Evolutionary conservation across 2,797 vertebrate species (phyloP).

Genomic region (Hyperoplus immaculatus): DNA sequence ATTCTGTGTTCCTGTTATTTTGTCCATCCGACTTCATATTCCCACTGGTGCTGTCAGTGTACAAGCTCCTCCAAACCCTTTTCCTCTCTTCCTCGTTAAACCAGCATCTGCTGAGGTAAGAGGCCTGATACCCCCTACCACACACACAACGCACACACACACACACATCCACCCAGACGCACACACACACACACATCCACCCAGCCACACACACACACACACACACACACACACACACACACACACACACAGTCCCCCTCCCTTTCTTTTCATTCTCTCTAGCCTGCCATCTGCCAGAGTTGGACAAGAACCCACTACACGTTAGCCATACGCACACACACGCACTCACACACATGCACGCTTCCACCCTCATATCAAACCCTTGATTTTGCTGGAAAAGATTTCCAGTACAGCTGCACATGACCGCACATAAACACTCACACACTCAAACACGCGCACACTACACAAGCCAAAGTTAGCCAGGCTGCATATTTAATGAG

Average conservation of each 20-base stretch:
- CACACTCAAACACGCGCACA: constrained; percentile 25
- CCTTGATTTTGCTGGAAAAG: constrained; percentile 41
- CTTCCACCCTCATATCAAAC: constrained; percentile 36
- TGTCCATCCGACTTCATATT: constrained; percentile 43
- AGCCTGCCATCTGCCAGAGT: constrained; percentile 73
- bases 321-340: constrained; percentile 25
- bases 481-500: constrained; percentile 80
- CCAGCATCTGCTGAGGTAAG: constrained; percentile 81
- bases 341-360: constrained; percentile 10
- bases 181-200: constrained; percentile 28
- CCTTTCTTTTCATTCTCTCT: constrained; percentile 60
- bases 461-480: constrained; percentile 30
- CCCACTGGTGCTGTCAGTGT: constrained; percentile 60
- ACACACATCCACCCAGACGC: no score
- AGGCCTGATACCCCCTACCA: constrained; percentile 59
- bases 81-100: constrained; percentile 73
- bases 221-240: constrained; percentile 38
- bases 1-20: constrained; percentile 39
- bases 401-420: constrained; percentile 45
- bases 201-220: constrained; percentile 35
- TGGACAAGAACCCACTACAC: constrained; percentile 73
- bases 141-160: constrained; percentile 34
- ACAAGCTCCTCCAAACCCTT: constrained; percentile 73
- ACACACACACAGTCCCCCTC: constrained; percentile 29
- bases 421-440: constrained; percentile 31